Percentiles rank a stretch among this genome's conserved stretches.
Evolutionary conservation across 2,113 vertebrate species (phyloP).

Genomic region (Tichodroma muraria): DNA sequence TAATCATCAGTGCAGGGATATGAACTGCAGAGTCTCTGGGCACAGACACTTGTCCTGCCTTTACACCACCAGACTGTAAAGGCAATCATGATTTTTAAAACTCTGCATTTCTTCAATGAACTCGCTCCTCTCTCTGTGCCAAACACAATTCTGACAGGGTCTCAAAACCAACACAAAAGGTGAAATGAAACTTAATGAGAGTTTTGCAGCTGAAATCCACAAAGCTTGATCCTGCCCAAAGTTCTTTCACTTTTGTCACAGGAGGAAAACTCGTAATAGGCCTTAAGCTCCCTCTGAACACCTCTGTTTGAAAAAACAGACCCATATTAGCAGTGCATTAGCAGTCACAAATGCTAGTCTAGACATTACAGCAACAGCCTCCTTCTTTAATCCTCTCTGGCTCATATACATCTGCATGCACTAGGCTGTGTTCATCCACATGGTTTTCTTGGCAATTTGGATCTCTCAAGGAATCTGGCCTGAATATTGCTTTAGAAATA

Average conservation of each 20-base stretch:
- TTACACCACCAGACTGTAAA: not conserved
- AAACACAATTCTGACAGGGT: conserved; percentile 20
- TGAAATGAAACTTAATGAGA: conserved; percentile 33
- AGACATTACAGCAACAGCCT: conserved; percentile 7
- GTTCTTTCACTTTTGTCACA: not conserved
- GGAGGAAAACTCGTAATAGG: not conserved
- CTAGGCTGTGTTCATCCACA: not conserved
- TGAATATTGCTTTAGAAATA: not conserved
- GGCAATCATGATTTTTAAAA: not conserved
- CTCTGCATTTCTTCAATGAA: not conserved
- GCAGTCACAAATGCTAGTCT: not conserved
- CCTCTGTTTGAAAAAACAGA: not conserved
- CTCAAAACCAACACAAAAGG: conserved; percentile 55
- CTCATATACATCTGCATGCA: not conserved
- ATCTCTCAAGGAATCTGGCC: not conserved
- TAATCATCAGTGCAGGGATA: not conserved
- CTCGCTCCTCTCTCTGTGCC: not conserved
- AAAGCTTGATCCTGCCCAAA: not conserved
- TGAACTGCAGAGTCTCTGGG: not conserved
- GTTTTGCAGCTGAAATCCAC: not conserved
- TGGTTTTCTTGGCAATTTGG: not conserved
- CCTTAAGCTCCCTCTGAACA: conserved; percentile 21
- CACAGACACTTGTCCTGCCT: not conserved
- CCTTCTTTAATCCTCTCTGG: not conserved
- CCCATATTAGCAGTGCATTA: not conserved